Evolutionary conservation across 1,140 invertebrate species (phyloP), one percentile per base, ranked within the genome.

Genomic region (Zaprionus taronus): DNA sequence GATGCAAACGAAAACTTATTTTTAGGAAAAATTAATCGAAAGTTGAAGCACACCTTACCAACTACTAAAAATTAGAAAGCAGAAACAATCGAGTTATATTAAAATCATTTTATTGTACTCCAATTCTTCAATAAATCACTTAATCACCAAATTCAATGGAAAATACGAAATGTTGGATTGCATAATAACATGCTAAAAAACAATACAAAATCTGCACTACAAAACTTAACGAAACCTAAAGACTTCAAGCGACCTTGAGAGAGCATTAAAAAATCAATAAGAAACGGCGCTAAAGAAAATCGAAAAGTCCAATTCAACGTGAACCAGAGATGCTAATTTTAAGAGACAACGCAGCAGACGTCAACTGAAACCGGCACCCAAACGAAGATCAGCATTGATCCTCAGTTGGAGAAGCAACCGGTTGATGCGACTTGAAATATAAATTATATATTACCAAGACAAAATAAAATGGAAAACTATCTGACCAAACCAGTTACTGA

Each of bases 251-350:
- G 76, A 74, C 76, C 72, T 79, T 79, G 76, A 79, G 28, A 75
- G 56, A 53, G 14, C 53, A 64, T 20, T 20, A 55, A 53, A 58
- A 78, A 71, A 38, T 36, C 4, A 65, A 61, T 66, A 49, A 28
- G 20, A 65, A 65, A 63, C 68, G 58, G 73, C 9, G 47, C 38
- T 9, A 60, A 64, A 70, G 68, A 85, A 87, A 80, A 83, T 28
- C 70, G n/a, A 34, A 72, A 73, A 70, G 53, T 57, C 41, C 41
- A 44, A 44, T 56, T 41, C 22, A 17, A 53, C 63, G 26, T 56
- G 53, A 36, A 41, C 44, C 49, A 72, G 64, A 79, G 85, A 90
- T 91, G 85, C 79, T 90, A 90, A 90, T 90, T 90, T 85, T 75
- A 75, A 68, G 49, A 76, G 77, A 79, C 80, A 78, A 68, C 70